Evolutionary conservation across 2,888 invertebrate genomes (phyloP), one percentile per base, ranked within the genome.

Genomic region (Leptopilina drosophilae): DNA sequence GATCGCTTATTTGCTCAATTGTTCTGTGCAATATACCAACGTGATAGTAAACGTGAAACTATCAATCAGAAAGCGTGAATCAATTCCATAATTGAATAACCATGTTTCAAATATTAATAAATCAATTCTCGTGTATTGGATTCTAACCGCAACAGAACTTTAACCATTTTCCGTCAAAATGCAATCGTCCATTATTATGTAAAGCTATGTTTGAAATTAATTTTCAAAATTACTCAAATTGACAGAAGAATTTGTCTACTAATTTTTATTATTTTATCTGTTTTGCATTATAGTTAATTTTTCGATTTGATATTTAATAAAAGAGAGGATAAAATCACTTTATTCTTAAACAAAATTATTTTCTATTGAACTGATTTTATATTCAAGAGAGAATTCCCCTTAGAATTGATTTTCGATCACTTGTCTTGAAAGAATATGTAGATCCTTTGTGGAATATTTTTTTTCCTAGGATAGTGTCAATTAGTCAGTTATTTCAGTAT

Each of bases 71-170:
- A 15, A 6, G n/a, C 59, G 59, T 46, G 64, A 64, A 76, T 64
- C 20, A 26, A 76, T 76, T 64, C 64, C 64, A 76, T 42, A 42
- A 56, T 73, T 56, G 56, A 73, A 56, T 53, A 53, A 26, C n/a
- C 53, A 49, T 73, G 33, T 73, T 56, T 33, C 73, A 40, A 73
- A 73, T 73, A 73, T 59, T 73, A 59, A 73, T 73, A 73, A 73
- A 56, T 73, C 73, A 73, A 73, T 73, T n/a, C 33, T 73, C 56
- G 2, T 11, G 8, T 73, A 73, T 73, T 56, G 33, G 73, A 73
- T 73, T 73, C 73, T n/a, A n/a, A 73, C 73, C 73, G 33, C 73
- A 73, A 56, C n/a, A 33, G 40, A 40, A 73, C 53, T 49, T 46
- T 42, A 20, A 64, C 76, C 46, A 15, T 20, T 76, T 62, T 15